phyloP scores from a whole-genome alignment of 2,888 invertebrate genomes.

The Himalopsyche tibetana region DNA sequence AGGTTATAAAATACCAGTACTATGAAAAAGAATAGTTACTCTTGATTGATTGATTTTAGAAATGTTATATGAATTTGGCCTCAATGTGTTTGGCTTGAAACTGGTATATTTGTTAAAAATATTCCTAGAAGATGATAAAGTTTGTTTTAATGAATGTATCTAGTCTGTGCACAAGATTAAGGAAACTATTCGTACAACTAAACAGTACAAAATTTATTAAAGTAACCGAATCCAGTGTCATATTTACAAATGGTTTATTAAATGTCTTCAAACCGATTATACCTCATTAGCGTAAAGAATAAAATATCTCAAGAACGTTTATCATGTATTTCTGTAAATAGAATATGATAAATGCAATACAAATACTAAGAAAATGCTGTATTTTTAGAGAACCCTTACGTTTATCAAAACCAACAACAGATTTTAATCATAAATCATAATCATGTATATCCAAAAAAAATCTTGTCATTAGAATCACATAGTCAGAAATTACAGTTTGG shows the following conservation, averaged over 20 bases:
- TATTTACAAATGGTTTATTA: slow-evolving; percentile 36
- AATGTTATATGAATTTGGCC: background rate
- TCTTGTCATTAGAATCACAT: too few relatives aligned
- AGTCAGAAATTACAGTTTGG: too few relatives aligned
- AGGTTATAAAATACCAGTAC: background rate
- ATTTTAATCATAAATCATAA: too few relatives aligned
- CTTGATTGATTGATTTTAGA: background rate
- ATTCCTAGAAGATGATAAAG: background rate
- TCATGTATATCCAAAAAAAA: too few relatives aligned
- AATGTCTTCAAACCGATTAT: slow-evolving; percentile 57
- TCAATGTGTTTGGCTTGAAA: slow-evolving; percentile 9
- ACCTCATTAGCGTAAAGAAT: slow-evolving; percentile 59
- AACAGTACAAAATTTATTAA: slow-evolving; percentile 54
- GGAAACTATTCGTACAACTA: slow-evolving; percentile 53
- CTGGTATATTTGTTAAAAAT: background rate
- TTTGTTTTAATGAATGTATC: slow-evolving; percentile 34
- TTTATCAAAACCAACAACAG: too few relatives aligned
- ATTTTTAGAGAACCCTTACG: background rate
- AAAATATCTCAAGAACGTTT: background rate
- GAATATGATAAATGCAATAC: background rate
- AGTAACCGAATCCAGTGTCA: slow-evolving; percentile 4
- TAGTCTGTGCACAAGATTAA: slow-evolving; percentile 53
- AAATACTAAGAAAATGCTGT: slow-evolving; percentile 7
- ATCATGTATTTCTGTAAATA: slow-evolving; percentile 32
- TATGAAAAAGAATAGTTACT: background rate